Base-by-base conservation (phyloP, 2,113 vertebrate genomes). In the Galeopterus variegatus region DNA sequence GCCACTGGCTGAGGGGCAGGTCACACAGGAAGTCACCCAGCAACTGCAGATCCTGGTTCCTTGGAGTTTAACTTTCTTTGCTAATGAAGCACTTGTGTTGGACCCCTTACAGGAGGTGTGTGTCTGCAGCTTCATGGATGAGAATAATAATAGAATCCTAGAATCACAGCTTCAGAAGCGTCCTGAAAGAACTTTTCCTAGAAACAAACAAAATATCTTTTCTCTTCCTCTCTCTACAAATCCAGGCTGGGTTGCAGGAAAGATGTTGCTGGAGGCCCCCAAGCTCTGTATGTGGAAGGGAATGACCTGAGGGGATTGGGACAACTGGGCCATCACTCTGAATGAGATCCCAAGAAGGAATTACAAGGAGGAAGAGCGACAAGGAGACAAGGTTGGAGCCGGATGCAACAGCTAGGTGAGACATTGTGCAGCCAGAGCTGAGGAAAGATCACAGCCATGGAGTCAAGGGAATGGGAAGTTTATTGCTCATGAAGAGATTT, bases 51-150 rank as follows among this genome's bases (percentile, higher is more conserved):
- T 58, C 3, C 60, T 50, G 28, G n/a, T 67, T 92, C 80, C 82
- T 95, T 73, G 73, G 76, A 81, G 77, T 88, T 97, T 96, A 97
- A 96, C 90, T 92, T 77, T 94, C 93, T 92, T 95, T 96, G 87
- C 67, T 97, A 96, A 96, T 97, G 95, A 96, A 85, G 80, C 0
- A 0, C 92, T 87, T 81, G 87, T 31, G 75, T 92, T 82, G 50
- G 60, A 95, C 82, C 73, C 76, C 88, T 89, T 77, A 24, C 45
- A 73, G 89, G 75, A 96, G 54, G 70, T 93, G 87, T 97, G 58
- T 79, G 86, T 92, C 86, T 89, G 73, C 36, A 91, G 52, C 56
- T 90, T 88, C 56, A 5, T 9, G 52, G 52, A 92, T 77, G 76
- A 90, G 87, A 95, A 86, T 92, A 96, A 96, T 90, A 92, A 97